Evolutionary conservation across 2,888 invertebrate genomes (phyloP), one percentile per base, ranked within the genome.

Genomic region (Caenorhabditis auriculariae): DNA sequence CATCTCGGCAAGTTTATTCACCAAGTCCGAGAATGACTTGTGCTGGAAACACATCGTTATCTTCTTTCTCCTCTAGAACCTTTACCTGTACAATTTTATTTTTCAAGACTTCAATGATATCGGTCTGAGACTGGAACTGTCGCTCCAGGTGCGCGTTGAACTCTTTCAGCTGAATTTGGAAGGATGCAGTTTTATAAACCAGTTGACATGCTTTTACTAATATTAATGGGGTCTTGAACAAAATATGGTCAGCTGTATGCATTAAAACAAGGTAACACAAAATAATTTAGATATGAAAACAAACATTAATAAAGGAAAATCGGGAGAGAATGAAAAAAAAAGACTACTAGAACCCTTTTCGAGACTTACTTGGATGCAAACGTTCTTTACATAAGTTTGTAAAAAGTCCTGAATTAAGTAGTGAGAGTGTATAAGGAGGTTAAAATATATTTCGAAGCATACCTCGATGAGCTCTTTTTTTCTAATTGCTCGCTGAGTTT

Each of bases 21-120:
- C 24, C 27, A 52, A 41, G 19, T 57, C 57, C 19, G 32, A 28
- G 27, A 57, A n/a, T 4, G 21, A 35, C 23, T 48, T 39, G 9
- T 51, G 51, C 51, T 57, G 42, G 23, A 44, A 44, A n/a, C 15
- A 9, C 15, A 41, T n/a, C 9, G 17, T 41, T 41, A 9, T n/a
- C n/a, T n/a, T n/a, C n/a, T n/a, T n/a, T n/a, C n/a, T n/a, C n/a
- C n/a, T n/a, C n/a, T n/a, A n/a, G n/a, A n/a, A n/a, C n/a, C n/a
- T n/a, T 26, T 12, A 77, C 74, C 51, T 62, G 54, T 21, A 74
- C 39, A 4, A 78, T 53, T 32, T 69, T 71, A 44, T 75, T 68
- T 54, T 79, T 79, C 41, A 79, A 55, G 2, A 68, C 67, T 28
- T 73, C 67, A 54, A 79, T 76, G 24, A 79, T 74, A 41, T 75